These are phyloP conservation scores for Pyxicephalus adspersus DNA, from an alignment of 2,113 vertebrate genomes.

Conservation along the genomic window DNA sequence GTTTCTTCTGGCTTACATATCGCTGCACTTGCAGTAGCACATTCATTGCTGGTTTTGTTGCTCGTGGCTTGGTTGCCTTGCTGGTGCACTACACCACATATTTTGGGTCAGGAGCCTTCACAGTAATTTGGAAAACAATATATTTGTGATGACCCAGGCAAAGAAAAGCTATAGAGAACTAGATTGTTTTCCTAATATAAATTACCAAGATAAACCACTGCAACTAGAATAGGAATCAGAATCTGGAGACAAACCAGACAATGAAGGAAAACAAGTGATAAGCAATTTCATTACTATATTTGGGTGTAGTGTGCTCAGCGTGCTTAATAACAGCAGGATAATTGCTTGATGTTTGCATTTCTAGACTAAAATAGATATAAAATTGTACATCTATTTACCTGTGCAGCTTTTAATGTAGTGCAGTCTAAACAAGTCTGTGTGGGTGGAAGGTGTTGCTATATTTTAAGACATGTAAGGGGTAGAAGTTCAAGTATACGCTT, in stretches of 20 bases:
- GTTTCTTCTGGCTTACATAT: too few relatives aligned
- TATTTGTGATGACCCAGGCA: background rate
- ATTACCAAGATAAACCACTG: background rate
- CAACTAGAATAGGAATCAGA: background rate
- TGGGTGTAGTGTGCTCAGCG: background rate
- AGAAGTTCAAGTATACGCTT: too few relatives aligned
- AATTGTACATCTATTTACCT: background rate
- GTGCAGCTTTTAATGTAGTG: background rate
- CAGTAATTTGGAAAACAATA: background rate
- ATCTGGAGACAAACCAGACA: constrained; percentile 1
- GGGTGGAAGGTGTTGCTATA: background rate
- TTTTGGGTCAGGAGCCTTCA: background rate
- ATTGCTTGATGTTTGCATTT: constrained; percentile 16
- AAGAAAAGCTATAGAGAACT: background rate
- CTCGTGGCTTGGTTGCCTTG: too few relatives aligned
- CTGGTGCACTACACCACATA: too few relatives aligned
- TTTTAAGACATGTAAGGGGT: too few relatives aligned
- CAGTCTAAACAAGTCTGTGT: background rate
- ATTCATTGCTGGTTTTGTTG: too few relatives aligned
- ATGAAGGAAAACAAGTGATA: background rate
- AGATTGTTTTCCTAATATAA: background rate
- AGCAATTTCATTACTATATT: constrained; percentile 9
- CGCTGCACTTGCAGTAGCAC: too few relatives aligned
- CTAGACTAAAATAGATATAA: background rate
- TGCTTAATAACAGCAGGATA: background rate